Base-by-base conservation (phyloP, 2,888 invertebrate species). In the Macrophya alboannulata region DNA sequence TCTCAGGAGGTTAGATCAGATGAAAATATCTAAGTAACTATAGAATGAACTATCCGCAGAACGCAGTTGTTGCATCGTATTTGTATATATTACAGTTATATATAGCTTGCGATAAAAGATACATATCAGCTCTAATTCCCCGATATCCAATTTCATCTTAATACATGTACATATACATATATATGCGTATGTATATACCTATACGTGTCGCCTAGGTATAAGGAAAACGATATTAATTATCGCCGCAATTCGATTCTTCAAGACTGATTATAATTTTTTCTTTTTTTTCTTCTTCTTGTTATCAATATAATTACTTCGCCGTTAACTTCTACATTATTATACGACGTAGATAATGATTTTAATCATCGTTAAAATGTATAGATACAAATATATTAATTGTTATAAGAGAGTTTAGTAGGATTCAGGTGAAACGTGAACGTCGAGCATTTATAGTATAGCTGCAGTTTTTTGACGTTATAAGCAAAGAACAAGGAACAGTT, bases 201-300 rank as follows among this genome's bases (percentile, higher is more conserved):
- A 51, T 21, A n/a, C n/a, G 74, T 74, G 45, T 74, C 74, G 25
- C 45, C 37, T 25, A 59, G 62, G 37, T 81, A 43, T 81, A 62
- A 43, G 62, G 59, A 79, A 79, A 79, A 81, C 62, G 81, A 81
- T 81, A 81, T 81, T 81, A 81, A 81, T 81, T 81, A 81, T 81
- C 81, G 43, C 55, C 43, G 81, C 43, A 81, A 81, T 40, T 62
- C 62, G 81, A 81, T 79, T 51, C 79, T 62, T 43, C 81, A 43
- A 40, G 0, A 37, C 81, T 43, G 43, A 81, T 62, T 62, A 43
- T 37, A 17, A 62, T 40, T 62, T 81, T 59, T n/a, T 51, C n/a
- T n/a, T 40, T 12, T 31, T 31, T 31, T 31, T 31, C 31, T 31
- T n/a, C n/a, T n/a, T n/a, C n/a, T n/a, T n/a, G n/a, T 55, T 17